phyloP scores from a whole-genome alignment of 2,113 vertebrate genomes.

The Lophura nycthemera region DNA sequence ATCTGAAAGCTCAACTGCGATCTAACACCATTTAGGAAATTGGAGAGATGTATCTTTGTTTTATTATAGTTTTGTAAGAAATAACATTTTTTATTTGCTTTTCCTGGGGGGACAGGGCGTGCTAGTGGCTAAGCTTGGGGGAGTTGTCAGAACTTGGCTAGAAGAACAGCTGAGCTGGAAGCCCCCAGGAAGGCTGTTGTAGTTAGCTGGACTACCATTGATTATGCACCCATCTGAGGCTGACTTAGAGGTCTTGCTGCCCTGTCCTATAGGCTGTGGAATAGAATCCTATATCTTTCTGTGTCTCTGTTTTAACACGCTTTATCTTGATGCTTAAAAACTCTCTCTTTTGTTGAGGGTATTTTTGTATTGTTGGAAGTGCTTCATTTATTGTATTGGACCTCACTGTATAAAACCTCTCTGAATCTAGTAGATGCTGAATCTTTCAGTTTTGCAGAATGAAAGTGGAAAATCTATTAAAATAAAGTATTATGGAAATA shows the following conservation, averaged over 20 bases:
- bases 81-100: not conserved
- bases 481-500: not conserved
- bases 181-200: not conserved
- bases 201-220: not conserved
- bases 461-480: not conserved
- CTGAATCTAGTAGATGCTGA: not conserved
- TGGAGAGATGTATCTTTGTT: not conserved
- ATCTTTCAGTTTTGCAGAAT: not conserved
- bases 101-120: not conserved
- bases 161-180: not conserved
- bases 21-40: not conserved
- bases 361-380: slow-evolving; percentile 21
- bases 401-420: fast-evolving
- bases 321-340: slow-evolving; percentile 25
- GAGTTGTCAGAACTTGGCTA: not conserved
- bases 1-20: not conserved
- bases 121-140: not conserved
- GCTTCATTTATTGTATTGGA: slow-evolving; percentile 4
- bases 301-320: not conserved
- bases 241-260: not conserved
- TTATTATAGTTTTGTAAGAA: not conserved
- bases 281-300: not conserved
- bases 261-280: not conserved
- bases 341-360: not conserved
- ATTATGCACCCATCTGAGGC: not conserved